Evolutionary conservation across 2,888 invertebrate species (phyloP).

Genomic region (Epirrita christyi): DNA sequence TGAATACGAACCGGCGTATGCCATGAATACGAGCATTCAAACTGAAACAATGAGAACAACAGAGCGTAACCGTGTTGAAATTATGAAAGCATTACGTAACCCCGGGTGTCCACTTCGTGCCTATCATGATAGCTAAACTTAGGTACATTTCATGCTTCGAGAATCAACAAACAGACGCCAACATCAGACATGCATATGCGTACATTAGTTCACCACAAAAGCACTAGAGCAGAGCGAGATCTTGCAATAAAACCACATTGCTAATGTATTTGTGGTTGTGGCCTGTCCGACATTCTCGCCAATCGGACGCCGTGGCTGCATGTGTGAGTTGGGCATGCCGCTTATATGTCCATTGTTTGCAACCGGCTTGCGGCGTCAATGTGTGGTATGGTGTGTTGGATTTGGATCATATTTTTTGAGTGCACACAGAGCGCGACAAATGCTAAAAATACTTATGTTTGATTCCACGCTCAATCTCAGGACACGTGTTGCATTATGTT

Average conservation of each 20-base stretch:
- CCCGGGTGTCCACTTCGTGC: constrained; percentile 17
- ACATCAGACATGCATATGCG: constrained; percentile 46
- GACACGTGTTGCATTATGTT: constrained; percentile 37
- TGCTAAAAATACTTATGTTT: constrained; percentile 51
- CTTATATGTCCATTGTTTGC: constrained; percentile 56
- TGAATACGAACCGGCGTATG: constrained; percentile 19
- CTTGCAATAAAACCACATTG: constrained; percentile 63
- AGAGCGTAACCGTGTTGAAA: constrained; percentile 25
- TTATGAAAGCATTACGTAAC: constrained; percentile 25
- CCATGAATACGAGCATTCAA: constrained; percentile 24
- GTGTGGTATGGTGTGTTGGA: constrained; percentile 46
- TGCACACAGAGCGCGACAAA: constrained; percentile 41
- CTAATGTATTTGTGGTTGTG: constrained; percentile 52
- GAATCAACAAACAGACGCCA: constrained; percentile 29
- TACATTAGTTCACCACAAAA: constrained; percentile 61
- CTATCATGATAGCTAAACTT: constrained; percentile 8
- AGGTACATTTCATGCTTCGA: constrained; percentile 5
- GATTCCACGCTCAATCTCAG: constrained; percentile 44
- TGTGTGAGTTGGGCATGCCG: constrained; percentile 49
- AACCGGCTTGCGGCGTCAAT: constrained; percentile 43
- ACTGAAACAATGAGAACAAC: constrained; percentile 29
- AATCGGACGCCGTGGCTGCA: constrained; percentile 44
- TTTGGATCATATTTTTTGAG: constrained; percentile 51
- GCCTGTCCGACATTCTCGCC: constrained; percentile 60
- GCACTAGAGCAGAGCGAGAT: constrained; percentile 65